These are phyloP conservation scores for Phoenicopterus ruber DNA, from an alignment of 2,113 vertebrate species.

Conservation along the genomic window DNA sequence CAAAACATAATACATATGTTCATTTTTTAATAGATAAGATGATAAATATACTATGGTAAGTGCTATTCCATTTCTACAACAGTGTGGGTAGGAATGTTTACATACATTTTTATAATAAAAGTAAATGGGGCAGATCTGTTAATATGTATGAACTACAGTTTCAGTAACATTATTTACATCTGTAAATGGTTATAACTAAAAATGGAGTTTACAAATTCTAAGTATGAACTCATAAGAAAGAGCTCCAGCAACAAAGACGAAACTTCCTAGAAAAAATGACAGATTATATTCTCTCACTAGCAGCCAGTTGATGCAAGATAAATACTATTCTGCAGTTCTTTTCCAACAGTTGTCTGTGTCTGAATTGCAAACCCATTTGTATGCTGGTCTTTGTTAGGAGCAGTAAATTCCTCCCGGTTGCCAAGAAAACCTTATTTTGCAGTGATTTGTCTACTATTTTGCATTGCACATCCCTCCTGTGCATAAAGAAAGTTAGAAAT, in stretches of 20 bases:
- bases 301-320: background rate
- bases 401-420: constrained; percentile 47
- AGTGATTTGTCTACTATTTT: constrained; percentile 30
- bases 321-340: background rate
- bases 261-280: background rate
- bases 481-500: constrained; percentile 50
- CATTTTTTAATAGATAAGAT: background rate
- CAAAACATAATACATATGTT: background rate
- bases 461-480: constrained; percentile 12
- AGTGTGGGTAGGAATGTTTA: background rate
- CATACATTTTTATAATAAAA: background rate
- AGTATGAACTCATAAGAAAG: background rate
- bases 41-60: background rate
- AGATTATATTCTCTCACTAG: background rate
- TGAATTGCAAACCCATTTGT: constrained; percentile 38
- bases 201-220: background rate
- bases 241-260: background rate
- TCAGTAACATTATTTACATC: background rate
- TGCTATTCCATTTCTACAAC: background rate
- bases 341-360: background rate
- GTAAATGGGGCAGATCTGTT: background rate
- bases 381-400: constrained; percentile 50
- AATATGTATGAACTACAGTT: background rate
- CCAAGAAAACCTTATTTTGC: constrained; percentile 58
- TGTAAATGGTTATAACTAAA: background rate